Evolutionary conservation across 2,888 invertebrate genomes (phyloP).

Genomic region (Trichogramma dendrolimi): DNA sequence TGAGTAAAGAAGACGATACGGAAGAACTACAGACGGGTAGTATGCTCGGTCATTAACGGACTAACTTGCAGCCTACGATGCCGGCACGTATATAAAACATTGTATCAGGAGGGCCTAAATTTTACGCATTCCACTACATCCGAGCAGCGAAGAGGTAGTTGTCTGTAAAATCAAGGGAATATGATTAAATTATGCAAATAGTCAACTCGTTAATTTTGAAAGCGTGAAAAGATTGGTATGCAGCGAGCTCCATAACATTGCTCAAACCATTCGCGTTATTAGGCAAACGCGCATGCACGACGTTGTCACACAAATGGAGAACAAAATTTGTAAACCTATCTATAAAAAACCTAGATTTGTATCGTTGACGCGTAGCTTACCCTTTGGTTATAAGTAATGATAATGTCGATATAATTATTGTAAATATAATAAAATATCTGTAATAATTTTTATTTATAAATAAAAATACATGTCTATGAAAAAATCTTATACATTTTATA

Average conservation of each 20-base stretch:
- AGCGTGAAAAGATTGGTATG: too few relatives aligned
- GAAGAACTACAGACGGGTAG: background rate
- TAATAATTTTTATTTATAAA: too few relatives aligned
- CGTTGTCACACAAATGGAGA: background rate
- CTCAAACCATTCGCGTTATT: background rate
- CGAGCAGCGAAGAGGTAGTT: background rate
- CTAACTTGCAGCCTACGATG: background rate
- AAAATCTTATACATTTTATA: too few relatives aligned
- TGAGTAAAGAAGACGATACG: background rate
- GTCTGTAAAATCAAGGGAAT: slow-evolving; percentile 15
- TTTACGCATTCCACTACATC: slow-evolving; percentile 11
- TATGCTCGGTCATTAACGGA: background rate
- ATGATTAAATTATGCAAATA: background rate
- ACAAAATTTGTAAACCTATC: background rate
- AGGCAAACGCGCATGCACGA: background rate
- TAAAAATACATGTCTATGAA: too few relatives aligned
- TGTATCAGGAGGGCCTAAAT: slow-evolving; percentile 17
- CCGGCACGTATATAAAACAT: slow-evolving; percentile 10
- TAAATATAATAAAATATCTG: too few relatives aligned
- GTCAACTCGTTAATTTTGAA: background rate
- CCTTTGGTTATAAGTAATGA: too few relatives aligned
- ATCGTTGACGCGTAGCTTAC: too few relatives aligned
- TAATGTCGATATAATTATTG: too few relatives aligned
- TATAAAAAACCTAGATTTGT: background rate
- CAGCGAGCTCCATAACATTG: too few relatives aligned